These are phyloP conservation scores for Anoplius nigerrimus DNA, from an alignment of 2,888 invertebrate species.

Conservation along the genomic window DNA sequence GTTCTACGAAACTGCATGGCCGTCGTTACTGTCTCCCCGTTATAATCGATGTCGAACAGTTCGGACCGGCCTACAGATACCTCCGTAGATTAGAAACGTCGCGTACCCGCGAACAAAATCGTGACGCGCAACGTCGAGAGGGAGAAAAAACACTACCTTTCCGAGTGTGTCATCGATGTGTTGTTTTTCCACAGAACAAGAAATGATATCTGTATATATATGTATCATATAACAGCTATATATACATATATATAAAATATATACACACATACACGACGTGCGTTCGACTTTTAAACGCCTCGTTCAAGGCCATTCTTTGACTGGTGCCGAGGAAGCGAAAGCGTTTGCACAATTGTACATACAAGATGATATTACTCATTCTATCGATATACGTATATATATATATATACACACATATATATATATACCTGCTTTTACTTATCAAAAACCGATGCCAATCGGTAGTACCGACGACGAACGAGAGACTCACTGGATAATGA, in stretches of 20 bases:
- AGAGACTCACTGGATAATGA: not conserved
- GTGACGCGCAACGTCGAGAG: too few species aligned
- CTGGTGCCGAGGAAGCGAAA: slow-evolving; percentile 42
- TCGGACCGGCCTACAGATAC: too few species aligned
- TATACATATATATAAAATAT: not conserved
- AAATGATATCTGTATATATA: slow-evolving; percentile 28
- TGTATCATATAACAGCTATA: not conserved
- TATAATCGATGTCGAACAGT: not conserved
- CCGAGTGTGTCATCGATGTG: slow-evolving; percentile 25
- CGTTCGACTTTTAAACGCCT: slow-evolving; percentile 47
- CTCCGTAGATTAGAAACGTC: slow-evolving; percentile 36
- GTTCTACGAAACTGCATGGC: slow-evolving; percentile 37
- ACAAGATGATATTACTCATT: too few species aligned
- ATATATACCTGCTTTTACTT: too few species aligned
- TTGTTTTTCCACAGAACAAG: slow-evolving; percentile 23
- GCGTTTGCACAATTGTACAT: slow-evolving; percentile 35
- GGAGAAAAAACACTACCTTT: not conserved
- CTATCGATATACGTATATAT: too few species aligned
- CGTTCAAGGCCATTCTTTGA: slow-evolving; percentile 47
- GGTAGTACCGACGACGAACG: too few species aligned
- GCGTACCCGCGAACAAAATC: slow-evolving; percentile 32
- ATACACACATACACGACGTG: slow-evolving; percentile 42
- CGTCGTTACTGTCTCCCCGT: slow-evolving; percentile 43
- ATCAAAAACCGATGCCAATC: not conserved
- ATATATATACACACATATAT: too few species aligned